Base-by-base conservation (phyloP, 2,797 vertebrate genomes). In the Cossypha niveicapilla region DNA sequence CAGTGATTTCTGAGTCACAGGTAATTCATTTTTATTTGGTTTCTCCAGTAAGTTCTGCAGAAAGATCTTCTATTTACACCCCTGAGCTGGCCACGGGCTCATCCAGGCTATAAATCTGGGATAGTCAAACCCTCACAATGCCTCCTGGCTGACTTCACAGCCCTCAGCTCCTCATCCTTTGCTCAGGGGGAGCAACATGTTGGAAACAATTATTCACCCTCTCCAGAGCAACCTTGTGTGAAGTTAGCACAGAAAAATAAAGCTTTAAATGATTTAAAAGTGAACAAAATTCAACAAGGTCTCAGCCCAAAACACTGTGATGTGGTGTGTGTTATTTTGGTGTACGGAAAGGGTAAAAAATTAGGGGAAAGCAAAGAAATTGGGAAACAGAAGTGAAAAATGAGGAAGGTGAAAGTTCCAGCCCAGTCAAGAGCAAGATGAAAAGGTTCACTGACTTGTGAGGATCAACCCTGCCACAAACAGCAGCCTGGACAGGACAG, bases 161-260 rank as follows among this genome's bases (percentile, higher is more conserved):
- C 70, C 50, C 72, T 76, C 62, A 92, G 51, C 51, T 66, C 18
- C 9, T 60, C 63, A 70, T 35, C 84, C 27, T 18, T 67, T 18
- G 16, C 0, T 6, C 0, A 1, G 13, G 14, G 41, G 54, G 19
- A 34, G 35, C 28, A 27, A 72, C 0, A 0, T 8, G 6, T 28
- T 1, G 10, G 77, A 92, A 91, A 53, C 0, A 0, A 91, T 79
- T 86, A 72, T 47, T 91, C 95, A 89, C 35, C 32, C 18, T 1
- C 54, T 71, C 45, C 39, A 28, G 27, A 67, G 61, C 35, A 86
- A 83, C n/a, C 76, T 45, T 18, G 22, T 37, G 51, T 21, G 80
- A 87, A 77, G 51, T 37, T 23, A 30, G 32, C 24, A 9, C 13
- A 47, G 21, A 25, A 72, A 93, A 92, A 84, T 37, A 50, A 48